These are phyloP conservation scores for Papilio gigon DNA, from an alignment of 2,888 invertebrate genomes.

Conservation along the genomic window DNA sequence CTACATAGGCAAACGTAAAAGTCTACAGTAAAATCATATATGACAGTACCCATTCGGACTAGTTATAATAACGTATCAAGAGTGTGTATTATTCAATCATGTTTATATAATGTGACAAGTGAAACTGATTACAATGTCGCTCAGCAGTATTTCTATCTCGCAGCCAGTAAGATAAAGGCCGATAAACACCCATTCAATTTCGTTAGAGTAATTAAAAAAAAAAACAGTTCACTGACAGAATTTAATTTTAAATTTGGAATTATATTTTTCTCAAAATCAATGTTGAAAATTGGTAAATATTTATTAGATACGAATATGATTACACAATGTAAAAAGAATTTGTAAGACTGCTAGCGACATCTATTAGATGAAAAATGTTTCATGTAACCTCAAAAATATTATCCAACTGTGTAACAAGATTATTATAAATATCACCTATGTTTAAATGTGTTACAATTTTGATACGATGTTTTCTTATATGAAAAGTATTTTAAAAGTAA, in stretches of 20 bases:
- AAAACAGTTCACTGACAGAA: background rate
- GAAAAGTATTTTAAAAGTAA: background rate
- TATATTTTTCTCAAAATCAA: background rate
- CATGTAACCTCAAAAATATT: background rate
- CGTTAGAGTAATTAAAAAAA: background rate
- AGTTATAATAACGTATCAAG: slow-evolving; percentile 6
- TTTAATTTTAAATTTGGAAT: background rate
- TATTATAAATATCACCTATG: no score
- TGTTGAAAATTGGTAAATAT: background rate
- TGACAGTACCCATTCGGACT: background rate
- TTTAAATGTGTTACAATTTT: background rate
- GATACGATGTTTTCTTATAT: background rate
- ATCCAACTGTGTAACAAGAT: no score
- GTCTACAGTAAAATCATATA: background rate
- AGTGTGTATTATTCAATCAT: background rate
- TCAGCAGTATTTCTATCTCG: slow-evolving; percentile 7
- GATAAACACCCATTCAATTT: background rate
- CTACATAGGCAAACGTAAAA: background rate
- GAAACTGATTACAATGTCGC: slow-evolving; percentile 3
- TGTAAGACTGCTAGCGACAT: background rate
- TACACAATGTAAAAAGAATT: background rate
- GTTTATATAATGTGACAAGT: background rate
- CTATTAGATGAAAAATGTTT: background rate
- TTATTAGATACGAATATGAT: background rate
- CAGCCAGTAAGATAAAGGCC: background rate